Evolutionary conservation across 2,888 invertebrate species (phyloP), one percentile per base, ranked within the genome.

Genomic region (Parochlus steinenii): DNA sequence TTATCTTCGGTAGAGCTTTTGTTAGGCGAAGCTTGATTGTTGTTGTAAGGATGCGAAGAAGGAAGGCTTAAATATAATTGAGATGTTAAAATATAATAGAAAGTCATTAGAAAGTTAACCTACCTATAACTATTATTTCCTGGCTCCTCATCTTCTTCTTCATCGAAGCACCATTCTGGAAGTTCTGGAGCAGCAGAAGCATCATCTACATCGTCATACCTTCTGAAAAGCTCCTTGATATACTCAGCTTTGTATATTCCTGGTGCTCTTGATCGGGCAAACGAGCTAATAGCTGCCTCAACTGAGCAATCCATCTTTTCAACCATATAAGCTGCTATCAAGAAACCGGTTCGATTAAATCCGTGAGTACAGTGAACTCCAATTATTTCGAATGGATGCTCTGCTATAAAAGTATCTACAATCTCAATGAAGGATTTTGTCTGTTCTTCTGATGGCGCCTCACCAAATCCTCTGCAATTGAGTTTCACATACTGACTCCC

Each of bases 191-290:
- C 74, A 0, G 74, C 69, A 6, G 26, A 14, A 1, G 68, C 67
- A 0, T 74, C 73, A 46, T 69, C 74, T 34, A 63, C 69, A 47
- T 76, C 80, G 43, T 78, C 89, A 53, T 80, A 92, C 3, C 86
- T 67, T 38, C 62, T 62, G 52, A 75, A 92, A 19, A 99, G 58
- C 57, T 93, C 93, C 46, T 72, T 63, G 35, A 99, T 67, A 54
- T 99, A 99, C 52, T 95, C 93, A 43, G 74, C 75, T 56, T 99
- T 99, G 60, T 99, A 99, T 48, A 99, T 98, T 14, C 98, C 98
- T 2, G 93, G 90, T 1, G 83, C 78, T 41, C 98, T 50, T 3
- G 54, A 51, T 22, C 43, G 63, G 3, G 78, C 69, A 60, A 93
- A 95, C 48, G 72, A 72, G 24, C 63, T 64, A 5, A 93, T 53